Evolutionary conservation across 1,140 invertebrate species (phyloP), one percentile per base, ranked within the genome.

Genomic region (Chironomus striatipennis): DNA sequence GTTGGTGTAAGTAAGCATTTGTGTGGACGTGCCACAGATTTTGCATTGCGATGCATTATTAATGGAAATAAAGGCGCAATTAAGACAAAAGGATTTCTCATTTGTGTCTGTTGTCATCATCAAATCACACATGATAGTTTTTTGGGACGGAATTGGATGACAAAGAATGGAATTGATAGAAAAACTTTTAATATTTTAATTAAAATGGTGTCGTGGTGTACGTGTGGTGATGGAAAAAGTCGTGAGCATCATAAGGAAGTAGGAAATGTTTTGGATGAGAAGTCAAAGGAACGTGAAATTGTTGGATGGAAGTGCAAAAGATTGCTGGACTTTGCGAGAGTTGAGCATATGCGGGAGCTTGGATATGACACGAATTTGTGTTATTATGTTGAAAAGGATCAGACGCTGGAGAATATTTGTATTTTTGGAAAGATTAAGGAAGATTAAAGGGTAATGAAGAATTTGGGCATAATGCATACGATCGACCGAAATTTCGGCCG

Each of bases 101-200:
- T 96, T 79, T 93, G 94, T 3, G 88, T 94, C 15, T 96, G 94
- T 80, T 96, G 94, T 82, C 94, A 96, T 84, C 94, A 96, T 83
- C 86, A 88, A 73, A 94, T 92, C 79, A 83, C 87, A 43, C 93
- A 89, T 85, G 80, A 81, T 24, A 80, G 86, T 0, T 95, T 92
- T 80, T 85, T 89, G 42, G 93, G 91, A 2, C 87, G 88, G 78
- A 73, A 85, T 1, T 90, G 78, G 72, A 81, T 85, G 74, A 77
- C 87, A 82, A 78, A 84, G 43, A 78, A 87, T 76, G 87, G 86
- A 4, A 85, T 95, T 21, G 83, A 78, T 1, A 77, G 79, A 0
- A 80, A 85, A n/a, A 89, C 95, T 73, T 93, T 95, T 83, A 84
- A 88, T 75, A 84, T 93, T 42, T 86, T 95, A 77, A 88, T 89